Percentiles rank a stretch among this genome's conserved stretches.
These are phyloP conservation scores for Tenthredo distinguenda DNA, from an alignment of 2,888 invertebrate genomes.

Conservation along the genomic window DNA sequence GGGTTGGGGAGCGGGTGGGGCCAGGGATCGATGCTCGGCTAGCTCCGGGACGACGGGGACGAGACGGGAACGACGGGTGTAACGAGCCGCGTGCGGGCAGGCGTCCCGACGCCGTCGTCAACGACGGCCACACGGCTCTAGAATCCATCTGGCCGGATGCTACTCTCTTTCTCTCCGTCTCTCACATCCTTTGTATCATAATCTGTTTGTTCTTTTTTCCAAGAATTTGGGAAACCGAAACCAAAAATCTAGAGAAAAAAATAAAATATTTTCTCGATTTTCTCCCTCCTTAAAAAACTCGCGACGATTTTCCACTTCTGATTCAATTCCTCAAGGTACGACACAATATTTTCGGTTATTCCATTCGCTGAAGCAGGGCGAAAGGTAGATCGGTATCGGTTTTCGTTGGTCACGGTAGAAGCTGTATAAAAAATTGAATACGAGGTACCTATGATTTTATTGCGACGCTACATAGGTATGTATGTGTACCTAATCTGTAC, in stretches of 20 bases:
- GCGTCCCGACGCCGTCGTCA: constrained; percentile 47
- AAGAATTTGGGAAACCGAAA: too few relatives aligned
- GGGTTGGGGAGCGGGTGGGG: constrained; percentile 63
- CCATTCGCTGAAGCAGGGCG: too few relatives aligned
- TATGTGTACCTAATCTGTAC: too few relatives aligned
- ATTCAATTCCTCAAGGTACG: not conserved
- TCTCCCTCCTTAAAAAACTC: too few relatives aligned
- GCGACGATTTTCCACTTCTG: not conserved
- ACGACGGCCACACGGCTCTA: constrained; percentile 26
- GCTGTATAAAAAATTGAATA: too few relatives aligned
- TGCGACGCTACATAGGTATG: too few relatives aligned
- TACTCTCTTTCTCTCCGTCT: not conserved
- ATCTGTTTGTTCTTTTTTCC: not conserved
- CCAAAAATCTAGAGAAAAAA: too few relatives aligned
- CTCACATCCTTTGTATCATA: not conserved
- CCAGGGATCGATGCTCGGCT: constrained; percentile 68
- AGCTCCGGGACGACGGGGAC: constrained; percentile 63
- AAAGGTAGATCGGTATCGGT: too few relatives aligned
- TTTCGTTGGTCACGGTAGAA: too few relatives aligned
- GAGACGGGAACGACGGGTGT: constrained; percentile 59
- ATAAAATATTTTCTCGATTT: not conserved
- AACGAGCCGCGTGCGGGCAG: constrained; percentile 55
- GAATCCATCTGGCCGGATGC: constrained; percentile 11
- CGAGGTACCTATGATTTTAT: too few relatives aligned
- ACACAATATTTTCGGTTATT: too few relatives aligned